Evolutionary conservation across 2,113 vertebrate genomes (phyloP), one percentile per base, ranked within the genome.

Genomic region (Alectura lathami): DNA sequence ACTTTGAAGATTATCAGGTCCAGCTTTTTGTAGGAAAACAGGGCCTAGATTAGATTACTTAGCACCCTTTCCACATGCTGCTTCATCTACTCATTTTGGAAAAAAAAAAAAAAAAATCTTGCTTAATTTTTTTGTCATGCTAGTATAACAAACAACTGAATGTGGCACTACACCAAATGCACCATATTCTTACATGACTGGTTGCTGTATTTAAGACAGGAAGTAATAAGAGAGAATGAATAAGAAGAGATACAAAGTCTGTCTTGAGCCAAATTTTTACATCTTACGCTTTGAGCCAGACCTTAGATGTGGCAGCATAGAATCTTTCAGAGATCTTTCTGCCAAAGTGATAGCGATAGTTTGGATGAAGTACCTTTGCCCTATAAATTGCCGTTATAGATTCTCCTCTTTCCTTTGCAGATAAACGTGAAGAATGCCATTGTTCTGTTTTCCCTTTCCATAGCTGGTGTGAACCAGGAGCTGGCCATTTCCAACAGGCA

Each of bases 351-450:
- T n/a, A n/a, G n/a, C 43, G 22, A 29, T 34, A n/a, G 40, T 30
- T 68, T 47, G 73, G 51, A 20, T 67, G 23, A 64, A 40, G 38
- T 20, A 60, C 23, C 17, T 40, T 29, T 86, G 74, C 54, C 30
- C 48, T 79, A 3, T 6, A 59, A 59, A 51, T 64, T 60, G 36
- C 60, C 83, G 10, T 62, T 63, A 27, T 4, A 67, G 13, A 42
- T 83, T 94, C 85, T 89, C 45, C 75, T 94, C 68, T 95, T 92
- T 91, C 66, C 56, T 36, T 48, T 66, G 73, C 98, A 99, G 99
- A 96, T 99, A 74, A 98, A 99, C 2, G 98, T 99, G 95, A 99
- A 98, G 97, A 99, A 99, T 1, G 99, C 99, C 60, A 99, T 99
- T 73, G 99, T 99, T 38, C 97, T 99, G 50, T 99, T 99, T 89